phyloP scores from a whole-genome alignment of 2,888 invertebrate genomes.

The Hanleya hanleyi region DNA sequence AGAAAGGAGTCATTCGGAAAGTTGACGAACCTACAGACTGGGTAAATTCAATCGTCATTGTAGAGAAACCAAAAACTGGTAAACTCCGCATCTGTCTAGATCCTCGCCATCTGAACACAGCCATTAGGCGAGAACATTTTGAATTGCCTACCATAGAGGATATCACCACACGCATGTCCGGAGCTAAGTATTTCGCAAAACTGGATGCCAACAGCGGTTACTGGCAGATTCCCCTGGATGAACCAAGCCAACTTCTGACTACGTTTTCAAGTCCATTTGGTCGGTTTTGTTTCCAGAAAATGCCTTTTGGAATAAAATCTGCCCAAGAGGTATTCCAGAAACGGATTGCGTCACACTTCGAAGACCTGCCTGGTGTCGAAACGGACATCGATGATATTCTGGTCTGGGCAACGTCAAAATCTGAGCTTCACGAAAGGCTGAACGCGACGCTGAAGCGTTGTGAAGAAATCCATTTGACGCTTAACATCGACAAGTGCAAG shows the following conservation, averaged over 20 bases:
- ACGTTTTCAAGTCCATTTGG: constrained; percentile 24
- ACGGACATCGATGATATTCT: constrained; percentile 20
- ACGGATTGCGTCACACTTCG: constrained; percentile 8
- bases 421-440: constrained; percentile 11
- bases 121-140: constrained; percentile 13
- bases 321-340: constrained; percentile 26
- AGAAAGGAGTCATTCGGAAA: neutral
- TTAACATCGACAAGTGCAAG: neutral
- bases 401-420: constrained; percentile 9
- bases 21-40: constrained; percentile 18
- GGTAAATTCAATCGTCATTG: constrained; percentile 14
- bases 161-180: constrained; percentile 9
- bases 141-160: constrained; percentile 26
- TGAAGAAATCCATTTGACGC: constrained; percentile 2
- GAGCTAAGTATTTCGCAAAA: constrained; percentile 16
- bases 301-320: constrained; percentile 28
- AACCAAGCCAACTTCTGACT: neutral
- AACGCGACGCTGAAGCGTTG: neutral
- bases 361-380: constrained; percentile 14
- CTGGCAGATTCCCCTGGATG: neutral
- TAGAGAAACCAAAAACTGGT: constrained; percentile 9
- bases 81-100: constrained; percentile 15
- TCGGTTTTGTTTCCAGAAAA: constrained; percentile 11
- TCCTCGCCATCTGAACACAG: constrained; percentile 7
- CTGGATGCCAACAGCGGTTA: constrained; percentile 14